Evolutionary conservation across 2,113 vertebrate genomes (phyloP), one percentile per base, ranked within the genome.

Genomic region (Oreotrochilus melanogaster): DNA sequence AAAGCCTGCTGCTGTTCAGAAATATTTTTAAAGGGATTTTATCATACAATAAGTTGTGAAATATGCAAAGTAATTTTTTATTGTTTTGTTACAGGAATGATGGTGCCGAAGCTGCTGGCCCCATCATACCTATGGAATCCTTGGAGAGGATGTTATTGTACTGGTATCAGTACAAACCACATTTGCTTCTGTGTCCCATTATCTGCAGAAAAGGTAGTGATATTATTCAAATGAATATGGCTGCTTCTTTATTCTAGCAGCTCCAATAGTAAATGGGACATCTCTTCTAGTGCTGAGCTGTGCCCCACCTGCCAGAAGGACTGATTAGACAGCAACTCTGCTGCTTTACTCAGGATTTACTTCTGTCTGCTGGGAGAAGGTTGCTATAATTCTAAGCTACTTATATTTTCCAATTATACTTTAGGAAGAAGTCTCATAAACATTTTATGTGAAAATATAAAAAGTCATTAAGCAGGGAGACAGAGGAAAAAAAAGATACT

Each of bases 341-440:
- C 56, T 80, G 65, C 54, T 92, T 87, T 53, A 37, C 35, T 69
- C 47, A 50, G 80, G 61, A 81, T 89, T 92, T 93, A 82, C 50
- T 75, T 24, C 48, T 78, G 47, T 48, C 74, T 86, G 72, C 48
- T 3, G 4, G 18, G 45, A 91, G n/a, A 91, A 83, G n/a, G 53
- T 39, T 91, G 50, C 27, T 78, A 21, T 2, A 89, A 57, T 53
- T 70, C 22, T 94, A 94, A 91, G 78, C 78, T 94, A 70, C 93
- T 91, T 92, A 61, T 17, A n/a, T 62, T 87, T 91, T 91, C 66
- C 71, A 88, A 54, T 79, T 93, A 85, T 57, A 73, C 27, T 86
- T 65, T 27, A 28, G 30, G 70, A 93, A 54, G 24, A 75, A 89
- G 42, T n/a, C 30, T 91, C 2, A 6, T 88, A 82, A 85, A 82